These are phyloP conservation scores for Pelmatolapia mariae DNA, from an alignment of 2,113 vertebrate species.

Conservation along the genomic window DNA sequence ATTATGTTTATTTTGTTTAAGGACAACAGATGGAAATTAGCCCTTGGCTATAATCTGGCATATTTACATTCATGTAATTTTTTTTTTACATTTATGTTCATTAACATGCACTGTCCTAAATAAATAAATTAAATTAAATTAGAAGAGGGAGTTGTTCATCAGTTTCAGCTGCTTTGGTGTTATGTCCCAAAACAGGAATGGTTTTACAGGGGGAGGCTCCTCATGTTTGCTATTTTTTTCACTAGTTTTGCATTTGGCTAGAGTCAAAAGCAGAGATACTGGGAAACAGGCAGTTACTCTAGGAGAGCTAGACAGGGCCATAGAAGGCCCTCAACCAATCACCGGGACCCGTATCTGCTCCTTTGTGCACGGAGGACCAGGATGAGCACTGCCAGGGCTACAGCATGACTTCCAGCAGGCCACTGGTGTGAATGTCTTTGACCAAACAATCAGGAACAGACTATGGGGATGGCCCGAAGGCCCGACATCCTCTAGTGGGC, in stretches of 20 bases:
- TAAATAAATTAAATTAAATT: too few species aligned
- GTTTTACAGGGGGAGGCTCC: not conserved
- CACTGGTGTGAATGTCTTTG: not conserved
- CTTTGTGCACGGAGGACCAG: not conserved
- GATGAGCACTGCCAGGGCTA: not conserved
- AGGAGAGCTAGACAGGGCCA: not conserved
- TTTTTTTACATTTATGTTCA: too few species aligned
- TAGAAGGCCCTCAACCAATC: not conserved
- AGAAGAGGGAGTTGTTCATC: not conserved
- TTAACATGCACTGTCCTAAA: too few species aligned
- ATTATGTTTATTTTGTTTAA: too few species aligned
- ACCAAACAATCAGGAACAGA: not conserved
- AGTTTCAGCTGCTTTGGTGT: rapidly evolving
- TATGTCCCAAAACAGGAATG: not conserved
- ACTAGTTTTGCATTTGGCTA: not conserved
- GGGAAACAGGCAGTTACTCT: not conserved
- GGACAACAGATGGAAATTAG: too few species aligned
- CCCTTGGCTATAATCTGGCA: too few species aligned
- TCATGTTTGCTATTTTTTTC: not conserved
- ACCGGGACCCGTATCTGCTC: not conserved
- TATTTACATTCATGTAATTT: too few species aligned
- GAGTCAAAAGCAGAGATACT: not conserved
- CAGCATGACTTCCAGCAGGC: rapidly evolving
- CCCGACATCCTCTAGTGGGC: not conserved
- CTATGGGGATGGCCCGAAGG: rapidly evolving